Evolutionary conservation across 92 coral and sea anemone genomes (phyloP).

Genomic region (Heteractis magnifica): DNA sequence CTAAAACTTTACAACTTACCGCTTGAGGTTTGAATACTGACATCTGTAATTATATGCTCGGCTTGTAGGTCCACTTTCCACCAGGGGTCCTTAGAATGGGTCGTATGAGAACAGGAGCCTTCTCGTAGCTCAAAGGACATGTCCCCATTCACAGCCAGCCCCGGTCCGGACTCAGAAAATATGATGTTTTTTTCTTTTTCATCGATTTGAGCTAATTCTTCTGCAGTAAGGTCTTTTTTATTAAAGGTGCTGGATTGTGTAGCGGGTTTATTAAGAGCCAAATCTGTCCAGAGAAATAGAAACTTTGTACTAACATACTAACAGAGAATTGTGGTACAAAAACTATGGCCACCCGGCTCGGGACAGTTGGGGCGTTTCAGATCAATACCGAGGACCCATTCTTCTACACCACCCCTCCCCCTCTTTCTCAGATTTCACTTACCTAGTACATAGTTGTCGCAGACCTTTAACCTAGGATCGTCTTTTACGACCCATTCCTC

Average conservation of each 20-base stretch:
- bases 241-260: slow-evolving; percentile 54
- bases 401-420: background rate
- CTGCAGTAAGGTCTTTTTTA: slow-evolving; percentile 24
- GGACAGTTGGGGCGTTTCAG: background rate
- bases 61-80: slow-evolving; percentile 56
- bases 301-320: too few relatives aligned
- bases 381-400: background rate
- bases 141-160: slow-evolving; percentile 52
- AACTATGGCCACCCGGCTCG: too few relatives aligned
- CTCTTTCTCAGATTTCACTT: background rate
- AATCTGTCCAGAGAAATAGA: background rate
- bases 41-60: slow-evolving; percentile 61
- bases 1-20: slow-evolving; percentile 14
- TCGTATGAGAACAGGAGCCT: slow-evolving; percentile 60
- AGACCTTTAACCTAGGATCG: slow-evolving; percentile 36
- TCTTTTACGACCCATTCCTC: slow-evolving; percentile 45
- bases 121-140: slow-evolving; percentile 47
- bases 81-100: slow-evolving; percentile 52
- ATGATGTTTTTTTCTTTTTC: slow-evolving; percentile 9
- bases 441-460: slow-evolving; percentile 59
- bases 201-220: slow-evolving; percentile 25
- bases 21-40: slow-evolving; percentile 47
- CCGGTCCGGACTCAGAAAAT: slow-evolving; percentile 35
- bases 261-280: slow-evolving; percentile 43
- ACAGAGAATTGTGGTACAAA: too few relatives aligned